Evolutionary conservation across 2,113 vertebrate genomes (phyloP).

Genomic region (Thunnus thynnus): DNA sequence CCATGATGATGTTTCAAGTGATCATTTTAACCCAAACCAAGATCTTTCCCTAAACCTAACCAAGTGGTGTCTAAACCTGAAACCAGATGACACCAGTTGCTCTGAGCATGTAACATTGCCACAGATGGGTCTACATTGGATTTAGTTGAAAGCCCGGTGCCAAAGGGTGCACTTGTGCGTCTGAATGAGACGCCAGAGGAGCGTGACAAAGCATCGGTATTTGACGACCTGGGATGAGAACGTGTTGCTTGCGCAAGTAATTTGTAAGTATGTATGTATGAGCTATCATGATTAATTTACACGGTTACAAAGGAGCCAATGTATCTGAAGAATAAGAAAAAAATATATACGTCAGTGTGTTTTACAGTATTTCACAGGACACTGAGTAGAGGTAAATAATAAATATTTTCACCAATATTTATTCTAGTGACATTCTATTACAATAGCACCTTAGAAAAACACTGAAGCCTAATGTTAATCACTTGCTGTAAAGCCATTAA

Average conservation of each 20-base stretch:
- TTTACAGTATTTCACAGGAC: slow-evolving; percentile 42
- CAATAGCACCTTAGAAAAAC: slow-evolving; percentile 62
- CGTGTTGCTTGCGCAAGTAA: slow-evolving; percentile 3
- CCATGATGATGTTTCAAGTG: too few relatives aligned
- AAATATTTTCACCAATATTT: slow-evolving; percentile 41
- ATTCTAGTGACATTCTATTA: slow-evolving; percentile 61
- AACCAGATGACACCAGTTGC: too few relatives aligned
- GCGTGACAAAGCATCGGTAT: too few relatives aligned
- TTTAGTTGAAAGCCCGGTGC: too few relatives aligned
- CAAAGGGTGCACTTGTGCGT: too few relatives aligned
- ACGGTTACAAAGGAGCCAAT: slow-evolving; percentile 30
- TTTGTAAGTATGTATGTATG: slow-evolving; percentile 40
- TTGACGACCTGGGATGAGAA: too few relatives aligned
- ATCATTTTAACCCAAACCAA: too few relatives aligned
- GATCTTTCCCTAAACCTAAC: too few relatives aligned
- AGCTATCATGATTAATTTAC: slow-evolving; percentile 47
- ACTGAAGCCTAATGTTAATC: slow-evolving; percentile 59
- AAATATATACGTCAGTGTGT: slow-evolving; percentile 6
- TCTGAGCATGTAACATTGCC: too few relatives aligned
- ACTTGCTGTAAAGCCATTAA: slow-evolving; percentile 69
- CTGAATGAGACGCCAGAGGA: too few relatives aligned
- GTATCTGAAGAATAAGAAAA: slow-evolving; percentile 37
- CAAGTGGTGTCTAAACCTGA: too few relatives aligned
- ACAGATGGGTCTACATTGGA: too few relatives aligned
- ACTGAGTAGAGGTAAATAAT: slow-evolving; percentile 26